These are phyloP conservation scores for Spongilla lacustris DNA, from an alignment of 37 sponge, comb jelly and placozoan species.

Conservation along the genomic window DNA sequence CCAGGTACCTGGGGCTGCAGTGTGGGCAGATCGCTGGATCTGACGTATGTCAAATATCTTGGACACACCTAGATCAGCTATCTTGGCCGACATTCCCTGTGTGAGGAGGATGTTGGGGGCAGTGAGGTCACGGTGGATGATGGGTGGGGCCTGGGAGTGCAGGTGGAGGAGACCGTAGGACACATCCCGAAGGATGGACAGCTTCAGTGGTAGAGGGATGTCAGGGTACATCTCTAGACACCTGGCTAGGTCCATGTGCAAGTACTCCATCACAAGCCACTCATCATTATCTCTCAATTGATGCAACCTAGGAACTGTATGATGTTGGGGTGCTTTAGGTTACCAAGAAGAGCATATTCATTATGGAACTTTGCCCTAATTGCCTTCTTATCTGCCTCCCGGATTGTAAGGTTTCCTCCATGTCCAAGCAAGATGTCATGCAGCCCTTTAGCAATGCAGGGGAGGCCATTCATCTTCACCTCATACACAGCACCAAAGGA, in stretches of 20 bases:
- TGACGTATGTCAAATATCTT: no score
- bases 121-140: conserved; percentile 69
- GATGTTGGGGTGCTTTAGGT: conserved; percentile 15
- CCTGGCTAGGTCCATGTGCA: not conserved
- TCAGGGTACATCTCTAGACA: conserved; percentile 8
- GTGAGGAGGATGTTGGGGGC: conserved; percentile 67
- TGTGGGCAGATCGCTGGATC: no score
- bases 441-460: no score
- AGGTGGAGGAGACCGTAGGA: conserved; percentile 54
- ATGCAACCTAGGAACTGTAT: conserved; percentile 4
- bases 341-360: not conserved
- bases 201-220: conserved; percentile 47
- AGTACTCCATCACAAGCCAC: conserved; percentile 21
- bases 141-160: conserved; percentile 52
- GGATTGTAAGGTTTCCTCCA: no score
- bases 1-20: conserved; percentile 3
- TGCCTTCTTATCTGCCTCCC: no score
- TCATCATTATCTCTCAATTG: not conserved
- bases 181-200: conserved; percentile 52
- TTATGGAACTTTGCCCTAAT: not conserved
- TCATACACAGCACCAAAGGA: no score
- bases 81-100: conserved; percentile 52
- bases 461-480: no score
- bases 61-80: conserved; percentile 57
- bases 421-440: no score